phyloP scores from a whole-genome alignment of 2,113 vertebrate genomes.

The Takifugu flavidus region DNA sequence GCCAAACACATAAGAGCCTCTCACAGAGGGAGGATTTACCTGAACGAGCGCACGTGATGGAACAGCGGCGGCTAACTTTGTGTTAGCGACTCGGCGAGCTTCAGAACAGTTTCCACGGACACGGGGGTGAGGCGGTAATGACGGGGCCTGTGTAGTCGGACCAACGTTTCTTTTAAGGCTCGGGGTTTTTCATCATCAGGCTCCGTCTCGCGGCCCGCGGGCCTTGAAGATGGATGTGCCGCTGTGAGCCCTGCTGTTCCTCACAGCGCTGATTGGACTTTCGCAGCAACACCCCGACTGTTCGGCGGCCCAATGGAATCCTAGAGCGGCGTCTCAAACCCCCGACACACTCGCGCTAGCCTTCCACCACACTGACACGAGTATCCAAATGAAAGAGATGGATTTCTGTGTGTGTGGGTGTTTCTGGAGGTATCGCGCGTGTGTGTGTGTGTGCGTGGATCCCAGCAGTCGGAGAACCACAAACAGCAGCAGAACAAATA shows the following conservation, averaged over 20 bases:
- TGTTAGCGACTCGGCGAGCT: slow-evolving; percentile 4
- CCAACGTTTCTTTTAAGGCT: slow-evolving; percentile 29
- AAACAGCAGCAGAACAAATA: slow-evolving; percentile 20
- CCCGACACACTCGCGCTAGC: neutral
- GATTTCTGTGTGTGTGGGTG: neutral
- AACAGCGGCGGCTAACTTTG: neutral
- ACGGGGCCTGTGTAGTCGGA: slow-evolving; percentile 23
- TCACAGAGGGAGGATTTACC: slow-evolving; percentile 20
- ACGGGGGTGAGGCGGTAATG: slow-evolving; percentile 39
- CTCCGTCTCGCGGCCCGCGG: slow-evolving; percentile 6
- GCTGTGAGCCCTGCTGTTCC: slow-evolving; percentile 59
- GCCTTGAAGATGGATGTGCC: slow-evolving; percentile 49
- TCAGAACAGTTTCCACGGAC: slow-evolving; percentile 26
- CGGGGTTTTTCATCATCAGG: slow-evolving; percentile 57
- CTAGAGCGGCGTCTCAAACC: slow-evolving; percentile 3
- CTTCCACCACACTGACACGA: slow-evolving; percentile 46
- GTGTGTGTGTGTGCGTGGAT: slow-evolving; percentile 4
- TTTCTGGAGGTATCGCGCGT: slow-evolving; percentile 9
- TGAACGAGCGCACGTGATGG: neutral
- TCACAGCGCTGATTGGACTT: slow-evolving; percentile 48
- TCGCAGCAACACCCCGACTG: slow-evolving; percentile 18
- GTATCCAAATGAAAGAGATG: slow-evolving; percentile 39
- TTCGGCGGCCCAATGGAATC: slow-evolving; percentile 31
- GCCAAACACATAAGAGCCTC: neutral
- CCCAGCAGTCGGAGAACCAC: neutral